Evolutionary conservation across 1,140 invertebrate genomes (phyloP).

Genomic region (Aphelinus certus): DNA sequence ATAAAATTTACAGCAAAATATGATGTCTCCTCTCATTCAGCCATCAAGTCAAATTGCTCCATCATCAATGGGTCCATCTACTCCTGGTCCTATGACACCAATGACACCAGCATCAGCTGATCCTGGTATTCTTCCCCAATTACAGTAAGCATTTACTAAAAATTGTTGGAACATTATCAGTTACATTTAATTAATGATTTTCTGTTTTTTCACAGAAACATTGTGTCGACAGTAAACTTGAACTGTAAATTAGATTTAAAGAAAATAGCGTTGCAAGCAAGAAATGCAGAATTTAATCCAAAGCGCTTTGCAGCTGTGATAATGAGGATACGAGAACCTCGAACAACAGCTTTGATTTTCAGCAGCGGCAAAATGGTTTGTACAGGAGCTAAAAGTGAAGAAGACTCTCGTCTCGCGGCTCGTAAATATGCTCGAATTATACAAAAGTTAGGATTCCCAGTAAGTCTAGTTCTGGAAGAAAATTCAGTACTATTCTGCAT

Average conservation of each 20-base stretch:
- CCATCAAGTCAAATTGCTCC: conserved; percentile 65
- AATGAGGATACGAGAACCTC: conserved; percentile 98
- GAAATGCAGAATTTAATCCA: conserved; percentile 99
- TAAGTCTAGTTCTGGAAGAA: conserved; percentile 63
- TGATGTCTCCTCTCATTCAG: conserved; percentile 84
- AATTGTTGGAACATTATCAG: conserved; percentile 21
- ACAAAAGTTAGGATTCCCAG: conserved; percentile 96
- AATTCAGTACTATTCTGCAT: neutral
- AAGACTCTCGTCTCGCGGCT: conserved; percentile 94
- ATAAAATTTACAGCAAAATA: conserved; percentile 73
- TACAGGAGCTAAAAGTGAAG: conserved; percentile 99
- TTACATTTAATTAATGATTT: conserved; percentile 32
- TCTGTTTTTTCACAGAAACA: conserved; percentile 76
- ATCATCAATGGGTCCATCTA: conserved; percentile 76
- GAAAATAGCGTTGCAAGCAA: conserved; percentile 97
- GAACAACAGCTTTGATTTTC: conserved; percentile 99
- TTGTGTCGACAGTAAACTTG: conserved; percentile 98
- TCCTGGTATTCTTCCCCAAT: conserved; percentile 91
- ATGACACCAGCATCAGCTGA: conserved; percentile 95
- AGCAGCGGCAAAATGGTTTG: conserved; percentile 99
- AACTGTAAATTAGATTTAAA: conserved; percentile 96
- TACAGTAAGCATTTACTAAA: conserved; percentile 78
- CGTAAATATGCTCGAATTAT: conserved; percentile 99
- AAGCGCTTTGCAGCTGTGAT: conserved; percentile 99
- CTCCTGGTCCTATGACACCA: conserved; percentile 87